phyloP scores from a whole-genome alignment of 2,888 invertebrate genomes.

The Zaprionus obscuricornis region DNA sequence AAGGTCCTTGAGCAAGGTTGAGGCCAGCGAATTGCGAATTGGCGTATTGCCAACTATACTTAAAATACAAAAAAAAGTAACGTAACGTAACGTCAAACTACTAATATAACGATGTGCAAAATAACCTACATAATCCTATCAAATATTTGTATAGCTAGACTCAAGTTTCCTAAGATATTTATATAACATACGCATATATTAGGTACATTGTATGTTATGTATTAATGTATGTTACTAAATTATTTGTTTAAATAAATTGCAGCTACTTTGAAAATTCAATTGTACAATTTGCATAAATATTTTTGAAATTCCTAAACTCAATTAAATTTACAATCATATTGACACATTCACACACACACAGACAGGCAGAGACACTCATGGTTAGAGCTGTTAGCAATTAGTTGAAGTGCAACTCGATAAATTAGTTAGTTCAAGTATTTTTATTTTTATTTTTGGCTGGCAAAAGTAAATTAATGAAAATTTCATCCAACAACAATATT shows the following conservation, averaged over 20 bases:
- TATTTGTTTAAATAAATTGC: conserved; percentile 61
- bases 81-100: conserved; percentile 27
- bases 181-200: conserved; percentile 29
- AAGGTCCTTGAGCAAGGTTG: conserved; percentile 66
- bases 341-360: background rate
- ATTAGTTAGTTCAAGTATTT: conserved; percentile 1
- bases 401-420: conserved; percentile 20
- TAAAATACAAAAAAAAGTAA: conserved; percentile 32
- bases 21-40: conserved; percentile 57
- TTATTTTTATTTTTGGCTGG: conserved; percentile 24
- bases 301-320: too few relatives aligned
- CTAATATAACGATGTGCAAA: conserved; percentile 31
- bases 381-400: conserved; percentile 7
- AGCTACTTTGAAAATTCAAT: conserved; percentile 32
- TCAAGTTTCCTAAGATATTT: conserved; percentile 38
- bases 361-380: background rate
- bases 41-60: conserved; percentile 49
- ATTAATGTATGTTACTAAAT: conserved; percentile 1
- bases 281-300: too few relatives aligned
- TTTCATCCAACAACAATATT: conserved; percentile 37
- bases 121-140: conserved; percentile 53
- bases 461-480: conserved; percentile 59
- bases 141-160: conserved; percentile 36
- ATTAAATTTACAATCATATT: background rate
- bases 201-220: background rate